Percentiles rank a stretch among this genome's conserved stretches.
These are phyloP conservation scores for Heterocephalus glaber DNA, from an alignment of 2,113 vertebrate genomes.

Conservation along the genomic window DNA sequence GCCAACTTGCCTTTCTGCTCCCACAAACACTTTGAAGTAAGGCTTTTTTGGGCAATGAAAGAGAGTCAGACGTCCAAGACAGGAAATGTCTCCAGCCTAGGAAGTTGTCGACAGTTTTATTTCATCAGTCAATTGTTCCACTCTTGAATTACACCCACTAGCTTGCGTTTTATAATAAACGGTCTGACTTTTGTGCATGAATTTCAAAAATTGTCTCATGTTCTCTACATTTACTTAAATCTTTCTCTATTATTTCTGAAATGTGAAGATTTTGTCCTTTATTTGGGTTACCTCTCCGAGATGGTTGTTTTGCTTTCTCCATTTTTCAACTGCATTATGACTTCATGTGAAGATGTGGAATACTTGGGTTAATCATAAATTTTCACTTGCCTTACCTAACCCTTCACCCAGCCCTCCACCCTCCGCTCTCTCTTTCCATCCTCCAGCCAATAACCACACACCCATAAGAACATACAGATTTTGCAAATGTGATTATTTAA, in stretches of 20 bases:
- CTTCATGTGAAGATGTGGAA: neutral
- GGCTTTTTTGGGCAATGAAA: slow-evolving; percentile 1
- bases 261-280: neutral
- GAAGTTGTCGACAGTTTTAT: neutral
- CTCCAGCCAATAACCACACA: neutral
- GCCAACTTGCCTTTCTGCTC: slow-evolving; percentile 13
- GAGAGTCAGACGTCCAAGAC: neutral
- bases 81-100: slow-evolving; percentile 61
- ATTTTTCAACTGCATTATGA: neutral
- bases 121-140: neutral
- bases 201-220: neutral
- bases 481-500: neutral
- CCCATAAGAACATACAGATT: neutral
- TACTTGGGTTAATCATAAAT: neutral
- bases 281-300: neutral
- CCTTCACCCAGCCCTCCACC: neutral
- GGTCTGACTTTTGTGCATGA: neutral
- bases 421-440: neutral
- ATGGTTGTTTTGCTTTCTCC: slow-evolving; percentile 34
- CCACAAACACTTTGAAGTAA: slow-evolving; percentile 70
- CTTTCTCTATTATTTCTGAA: neutral
- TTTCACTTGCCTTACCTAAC: neutral
- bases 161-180: neutral
- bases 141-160: slow-evolving; percentile 38
- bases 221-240: neutral